phyloP scores from a whole-genome alignment of 2,888 invertebrate genomes.

The Fragum whitleyi region DNA sequence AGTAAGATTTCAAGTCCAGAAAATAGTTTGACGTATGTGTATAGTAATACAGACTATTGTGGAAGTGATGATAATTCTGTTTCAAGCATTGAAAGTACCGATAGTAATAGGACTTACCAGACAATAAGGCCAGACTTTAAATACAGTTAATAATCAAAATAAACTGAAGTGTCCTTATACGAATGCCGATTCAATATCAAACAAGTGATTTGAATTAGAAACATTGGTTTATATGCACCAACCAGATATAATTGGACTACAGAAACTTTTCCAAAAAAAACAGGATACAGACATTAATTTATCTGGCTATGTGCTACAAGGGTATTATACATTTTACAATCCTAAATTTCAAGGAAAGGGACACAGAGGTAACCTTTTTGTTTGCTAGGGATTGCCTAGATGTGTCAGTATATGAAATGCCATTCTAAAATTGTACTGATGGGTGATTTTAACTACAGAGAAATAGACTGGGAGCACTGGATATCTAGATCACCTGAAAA shows the following conservation, averaged over 20 bases:
- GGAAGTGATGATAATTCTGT: too few relatives aligned
- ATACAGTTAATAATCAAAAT: too few relatives aligned
- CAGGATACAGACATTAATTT: neutral
- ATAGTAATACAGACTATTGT: too few relatives aligned
- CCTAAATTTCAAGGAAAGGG: neutral
- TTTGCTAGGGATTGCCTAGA: neutral
- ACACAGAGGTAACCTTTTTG: neutral
- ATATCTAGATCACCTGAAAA: neutral
- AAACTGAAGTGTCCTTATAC: slow-evolving; percentile 5
- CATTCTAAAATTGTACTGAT: slow-evolving; percentile 11
- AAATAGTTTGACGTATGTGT: too few relatives aligned
- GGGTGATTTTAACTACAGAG: slow-evolving; percentile 16
- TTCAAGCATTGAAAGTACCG: too few relatives aligned
- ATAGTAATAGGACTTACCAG: too few relatives aligned
- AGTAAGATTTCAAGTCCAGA: too few relatives aligned
- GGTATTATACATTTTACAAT: neutral
- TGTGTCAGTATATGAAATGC: neutral
- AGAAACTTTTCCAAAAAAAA: neutral
- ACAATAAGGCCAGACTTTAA: too few relatives aligned
- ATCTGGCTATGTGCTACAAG: slow-evolving; percentile 10
- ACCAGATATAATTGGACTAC: slow-evolving; percentile 1
- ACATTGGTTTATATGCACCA: slow-evolving; percentile 4
- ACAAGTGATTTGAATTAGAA: slow-evolving; percentile 8
- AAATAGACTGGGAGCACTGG: slow-evolving; percentile 11
- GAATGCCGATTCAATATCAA: neutral